Base-by-base conservation (phyloP, 1,140 invertebrate genomes). In the Drosophila pectinifera region DNA sequence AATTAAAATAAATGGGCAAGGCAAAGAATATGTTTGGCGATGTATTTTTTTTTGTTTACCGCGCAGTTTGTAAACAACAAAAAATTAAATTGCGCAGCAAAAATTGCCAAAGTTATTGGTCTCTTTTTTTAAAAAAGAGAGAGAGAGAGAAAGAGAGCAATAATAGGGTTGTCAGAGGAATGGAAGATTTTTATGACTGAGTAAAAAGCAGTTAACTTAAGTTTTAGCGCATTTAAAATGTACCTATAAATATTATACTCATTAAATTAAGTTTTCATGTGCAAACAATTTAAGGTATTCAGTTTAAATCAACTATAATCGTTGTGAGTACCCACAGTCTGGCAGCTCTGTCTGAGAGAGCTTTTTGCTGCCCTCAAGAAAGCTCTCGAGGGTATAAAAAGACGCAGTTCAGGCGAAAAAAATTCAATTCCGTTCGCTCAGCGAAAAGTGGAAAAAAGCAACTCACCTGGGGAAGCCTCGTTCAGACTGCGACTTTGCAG, bases 11-110 rank as follows among this genome's bases (percentile, higher is more conserved):
- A 78, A 80, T 83, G 56, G 61, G 61, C 68, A 65, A 73, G 56
- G 62, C 72, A 48, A 78, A 67, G 48, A 75, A 72, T 75, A 61
- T 86, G 84, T 86, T 88, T 86, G 83, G 59, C 62, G 84, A 43
- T 78, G 58, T 73, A 59, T 14, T 57, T 57, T 76, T 78, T 88
- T 89, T 88, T 86, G 78, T 88, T 88, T 89, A 88, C 67, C 84
- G 83, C 83, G 84, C 79, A 88, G 70, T 88, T 88, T 88, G 79
- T 83, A 80, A 88, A 88, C 46, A 89, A 79, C 75, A 76, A 76
- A 67, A 83, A 88, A 83, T 89, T 85, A 54, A 88, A 88, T 89
- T 88, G 83, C 83, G 83, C 83, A 89, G 83, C 76, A 79, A 88
- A 79, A 67, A 69, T 89, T 73, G 36, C 2, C 1, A 49, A 58